A percentile compares a stretch with the other conserved stretches of the same genome.
Evolutionary conservation across 1,140 invertebrate genomes (phyloP).

Genomic region (Drosophila subobscura): DNA sequence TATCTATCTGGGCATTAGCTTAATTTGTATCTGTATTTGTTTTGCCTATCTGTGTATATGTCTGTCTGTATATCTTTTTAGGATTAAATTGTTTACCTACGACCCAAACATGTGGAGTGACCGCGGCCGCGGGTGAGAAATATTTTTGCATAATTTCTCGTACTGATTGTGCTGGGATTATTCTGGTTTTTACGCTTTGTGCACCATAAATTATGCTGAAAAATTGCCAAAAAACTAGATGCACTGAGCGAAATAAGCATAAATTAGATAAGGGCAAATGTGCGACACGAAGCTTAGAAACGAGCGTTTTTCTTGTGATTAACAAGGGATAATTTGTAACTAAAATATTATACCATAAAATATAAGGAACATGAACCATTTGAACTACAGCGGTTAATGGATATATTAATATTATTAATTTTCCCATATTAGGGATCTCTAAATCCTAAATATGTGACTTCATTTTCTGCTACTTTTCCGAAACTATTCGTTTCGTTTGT

Average conservation of each 20-base stretch:
- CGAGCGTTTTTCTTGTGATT: too few relatives aligned
- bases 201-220: constrained; percentile 76
- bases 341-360: too few relatives aligned
- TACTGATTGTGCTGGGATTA: constrained; percentile 68
- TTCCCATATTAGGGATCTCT: too few relatives aligned
- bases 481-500: too few relatives aligned
- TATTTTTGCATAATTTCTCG: constrained; percentile 78
- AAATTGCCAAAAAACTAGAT: constrained; percentile 53
- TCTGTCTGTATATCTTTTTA: constrained; percentile 13
- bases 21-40: constrained; percentile 66
- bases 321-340: too few relatives aligned
- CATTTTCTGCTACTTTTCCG: too few relatives aligned
- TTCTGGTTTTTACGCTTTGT: constrained; percentile 73
- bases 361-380: too few relatives aligned
- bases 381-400: too few relatives aligned
- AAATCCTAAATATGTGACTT: too few relatives aligned
- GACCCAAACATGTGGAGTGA: constrained; percentile 33
- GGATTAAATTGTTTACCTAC: constrained; percentile 63
- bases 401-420: too few relatives aligned
- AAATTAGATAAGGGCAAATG: too few relatives aligned
- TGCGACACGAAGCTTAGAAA: too few relatives aligned
- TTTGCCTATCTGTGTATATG: not conserved
- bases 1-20: constrained; percentile 76
- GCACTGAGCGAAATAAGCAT: not conserved
- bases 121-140: constrained; percentile 53